Evolutionary conservation across 2,888 invertebrate species (phyloP).

Genomic region (Cylloceria caligata): DNA sequence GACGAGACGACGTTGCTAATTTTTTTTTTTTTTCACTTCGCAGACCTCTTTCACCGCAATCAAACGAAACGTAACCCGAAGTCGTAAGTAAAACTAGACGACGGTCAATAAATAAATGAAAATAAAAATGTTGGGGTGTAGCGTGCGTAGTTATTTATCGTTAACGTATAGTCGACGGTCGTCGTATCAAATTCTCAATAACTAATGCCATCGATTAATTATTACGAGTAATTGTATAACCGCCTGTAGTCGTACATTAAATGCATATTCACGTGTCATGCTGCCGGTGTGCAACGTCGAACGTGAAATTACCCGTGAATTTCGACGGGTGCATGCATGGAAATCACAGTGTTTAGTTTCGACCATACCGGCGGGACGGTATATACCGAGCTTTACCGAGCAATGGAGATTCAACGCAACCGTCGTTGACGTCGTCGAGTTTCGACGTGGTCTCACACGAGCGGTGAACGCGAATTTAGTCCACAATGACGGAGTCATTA

Average conservation of each 20-base stretch:
- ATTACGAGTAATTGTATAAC: constrained; percentile 36
- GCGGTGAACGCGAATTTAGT: constrained; percentile 47
- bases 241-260: constrained; percentile 1
- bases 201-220: constrained; percentile 49
- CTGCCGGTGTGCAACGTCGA: constrained; percentile 18
- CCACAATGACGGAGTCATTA: constrained; percentile 58
- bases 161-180: not conserved
- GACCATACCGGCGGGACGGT: constrained; percentile 12
- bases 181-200: constrained; percentile 47
- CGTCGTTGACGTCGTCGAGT: constrained; percentile 18
- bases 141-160: not conserved
- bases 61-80: constrained; percentile 36
- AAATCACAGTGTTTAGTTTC: constrained; percentile 54
- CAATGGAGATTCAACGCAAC: constrained; percentile 15
- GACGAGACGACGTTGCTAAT: not conserved
- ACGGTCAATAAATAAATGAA: no score
- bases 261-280: constrained; percentile 26
- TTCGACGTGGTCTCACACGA: constrained; percentile 8
- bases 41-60: constrained; percentile 10
- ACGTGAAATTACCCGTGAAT: constrained; percentile 34
- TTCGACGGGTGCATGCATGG: constrained; percentile 43
- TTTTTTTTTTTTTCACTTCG: not conserved
- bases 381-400: constrained; percentile 32
- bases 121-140: not conserved
- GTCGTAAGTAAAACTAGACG: constrained; percentile 29